Base-by-base conservation (phyloP, 2,797 vertebrate genomes). In the Aeoliscus strigatus region DNA sequence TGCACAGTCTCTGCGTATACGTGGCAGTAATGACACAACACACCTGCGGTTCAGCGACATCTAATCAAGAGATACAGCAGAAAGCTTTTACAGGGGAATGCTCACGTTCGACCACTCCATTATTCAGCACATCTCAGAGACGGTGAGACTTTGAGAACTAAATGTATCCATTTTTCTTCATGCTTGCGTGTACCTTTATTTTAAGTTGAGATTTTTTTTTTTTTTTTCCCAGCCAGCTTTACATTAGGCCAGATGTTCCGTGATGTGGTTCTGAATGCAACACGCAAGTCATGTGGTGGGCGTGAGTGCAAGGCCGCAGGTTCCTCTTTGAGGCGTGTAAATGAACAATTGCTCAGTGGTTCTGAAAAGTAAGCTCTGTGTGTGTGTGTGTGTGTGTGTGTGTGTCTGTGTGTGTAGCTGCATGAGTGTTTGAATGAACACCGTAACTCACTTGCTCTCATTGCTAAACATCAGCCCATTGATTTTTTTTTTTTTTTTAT, bases 41-140 rank as follows among this genome's bases (percentile, higher is more conserved):
- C 39, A 50, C 51, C 39, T 67, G 60, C 53, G 72, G 51, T 45
- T 69, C 50, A 32, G 36, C 54, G 58, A 47, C 55, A 65, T 38
- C 46, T 29, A 71, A 80, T 74, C 55, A 67, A 72, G 51, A 60
- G 57, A 61, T 67, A 86, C 84, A 87, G 62, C 44, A 21, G 81
- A 89, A 86, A 17, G 70, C 81, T 88, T 87, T 85, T 85, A 88
- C 51, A 16, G 27, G 44, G 49, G 37, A 23, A 8, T 60, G 57
- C 38, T 25, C 56, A 55, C 63, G 12, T 53, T 52, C 30, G 32
- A 3, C 33, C 6, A 6, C 65, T 87, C 44, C 60, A 83, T 87
- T 82, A 85, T 88, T 86, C 65, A 82, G 46, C 58, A 49, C 24
- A 2, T 27, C 50, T 46, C 36, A 36, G 52, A 63, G 48, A 51